phyloP scores from a whole-genome alignment of 2,113 vertebrate genomes.

The Pseudolaguvia tuberculata region DNA sequence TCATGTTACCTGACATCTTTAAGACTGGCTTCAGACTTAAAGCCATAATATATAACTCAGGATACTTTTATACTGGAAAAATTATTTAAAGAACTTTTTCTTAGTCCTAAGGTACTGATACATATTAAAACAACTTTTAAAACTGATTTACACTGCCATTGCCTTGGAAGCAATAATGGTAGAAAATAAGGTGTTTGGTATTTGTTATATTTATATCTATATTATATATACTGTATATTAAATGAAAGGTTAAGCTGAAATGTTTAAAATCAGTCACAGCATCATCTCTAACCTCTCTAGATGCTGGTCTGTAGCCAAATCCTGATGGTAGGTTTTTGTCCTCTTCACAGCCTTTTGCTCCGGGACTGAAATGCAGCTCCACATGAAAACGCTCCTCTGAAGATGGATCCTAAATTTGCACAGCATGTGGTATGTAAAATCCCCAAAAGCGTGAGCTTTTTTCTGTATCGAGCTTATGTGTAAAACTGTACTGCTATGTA shows the following conservation, averaged over 20 bases:
- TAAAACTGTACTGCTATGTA: conserved; percentile 19
- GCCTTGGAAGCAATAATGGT: no score
- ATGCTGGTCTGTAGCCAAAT: conserved; percentile 85
- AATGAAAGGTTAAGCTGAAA: not conserved
- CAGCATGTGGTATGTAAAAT: not conserved
- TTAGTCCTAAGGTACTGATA: no score
- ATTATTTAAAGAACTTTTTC: no score
- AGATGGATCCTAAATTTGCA: conserved; percentile 71
- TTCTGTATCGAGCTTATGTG: not conserved
- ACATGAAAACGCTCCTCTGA: conserved; percentile 88
- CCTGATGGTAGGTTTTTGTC: conserved; percentile 86
- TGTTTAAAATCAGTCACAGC: not conserved
- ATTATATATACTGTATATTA: not conserved
- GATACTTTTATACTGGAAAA: no score
- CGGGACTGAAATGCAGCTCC: conserved; percentile 86
- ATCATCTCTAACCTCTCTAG: conserved; percentile 73
- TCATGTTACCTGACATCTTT: not conserved
- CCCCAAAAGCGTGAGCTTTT: not conserved
- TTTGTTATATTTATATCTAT: no score
- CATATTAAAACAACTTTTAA: no score
- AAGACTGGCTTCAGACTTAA: not conserved
- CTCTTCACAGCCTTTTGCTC: conserved; percentile 87
- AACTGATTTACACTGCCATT: no score
- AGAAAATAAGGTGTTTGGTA: no score
- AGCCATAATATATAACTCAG: not conserved